phyloP scores from a whole-genome alignment of 2,797 vertebrate genomes.

The Pogoniulus pusillus region DNA sequence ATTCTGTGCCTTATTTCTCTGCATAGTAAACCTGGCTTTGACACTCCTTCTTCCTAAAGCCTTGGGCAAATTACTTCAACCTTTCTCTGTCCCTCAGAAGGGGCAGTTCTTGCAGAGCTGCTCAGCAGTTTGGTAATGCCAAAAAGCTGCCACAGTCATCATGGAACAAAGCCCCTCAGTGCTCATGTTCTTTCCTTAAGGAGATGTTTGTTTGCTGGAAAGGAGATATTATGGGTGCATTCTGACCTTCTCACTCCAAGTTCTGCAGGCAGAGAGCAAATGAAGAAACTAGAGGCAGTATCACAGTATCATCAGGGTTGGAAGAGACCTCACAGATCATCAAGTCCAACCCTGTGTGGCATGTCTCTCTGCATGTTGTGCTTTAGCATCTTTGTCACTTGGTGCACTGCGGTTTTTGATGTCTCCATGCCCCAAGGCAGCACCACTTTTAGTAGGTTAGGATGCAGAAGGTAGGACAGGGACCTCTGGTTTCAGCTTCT shows the following conservation, averaged over 20 bases:
- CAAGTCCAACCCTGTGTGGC: no score
- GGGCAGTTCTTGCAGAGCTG: neutral
- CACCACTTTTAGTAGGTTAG: neutral
- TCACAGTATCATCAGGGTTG: no score
- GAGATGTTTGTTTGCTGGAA: neutral
- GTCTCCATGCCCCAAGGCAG: fast-evolving
- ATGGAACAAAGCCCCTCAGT: neutral
- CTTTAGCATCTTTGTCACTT: neutral
- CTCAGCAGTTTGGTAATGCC: neutral
- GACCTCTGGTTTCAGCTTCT: neutral
- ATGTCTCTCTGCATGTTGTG: neutral
- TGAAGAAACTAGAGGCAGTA: neutral
- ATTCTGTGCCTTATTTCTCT: neutral
- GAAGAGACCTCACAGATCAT: no score
- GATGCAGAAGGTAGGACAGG: neutral
- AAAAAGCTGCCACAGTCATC: neutral
- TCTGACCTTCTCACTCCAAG: neutral
- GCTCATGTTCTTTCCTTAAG: neutral
- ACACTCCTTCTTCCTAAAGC: neutral
- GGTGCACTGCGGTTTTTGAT: neutral
- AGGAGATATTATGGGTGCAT: neutral
- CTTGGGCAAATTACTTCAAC: neutral
- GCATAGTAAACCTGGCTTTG: neutral
- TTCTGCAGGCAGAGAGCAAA: neutral
- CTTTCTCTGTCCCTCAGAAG: neutral